Base-by-base conservation (phyloP, 2,797 vertebrate species). In the Semotilus atromaculatus region DNA sequence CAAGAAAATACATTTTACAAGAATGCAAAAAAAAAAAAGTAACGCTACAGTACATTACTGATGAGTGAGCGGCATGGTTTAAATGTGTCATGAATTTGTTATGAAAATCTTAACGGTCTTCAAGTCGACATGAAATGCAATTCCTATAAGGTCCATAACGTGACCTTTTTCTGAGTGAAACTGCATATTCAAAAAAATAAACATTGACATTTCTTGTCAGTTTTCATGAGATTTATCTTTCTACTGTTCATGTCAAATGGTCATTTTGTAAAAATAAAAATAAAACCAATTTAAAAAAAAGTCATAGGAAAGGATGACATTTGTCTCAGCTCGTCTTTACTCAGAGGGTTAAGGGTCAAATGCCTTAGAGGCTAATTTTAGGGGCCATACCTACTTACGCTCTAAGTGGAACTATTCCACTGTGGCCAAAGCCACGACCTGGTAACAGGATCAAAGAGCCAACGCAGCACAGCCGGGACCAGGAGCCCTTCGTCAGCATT, bases 281-380 rank as follows among this genome's bases (percentile, higher is more conserved):
- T n/a, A n/a, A n/a, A n/a, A n/a, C n/a, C n/a, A n/a, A n/a, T n/a
- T n/a, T n/a, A n/a, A n/a, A n/a, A n/a, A 31, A 31, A 31, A 26
- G 88, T 85, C 68, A 83, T 84, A 85, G 72, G 84, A 26, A 40
- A 81, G 85, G 82, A 60, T 89, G 89, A 90, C 88, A 87, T 81
- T 71, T 91, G 86, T 91, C 29, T 82, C 86, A 74, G 55, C 62
- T 85, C 29, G n/a, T 43, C 78, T 84, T 80, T 67, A 67, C 74
- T 77, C 64, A 64, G 55, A 36, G 83, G 89, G 93, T 93, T 91
- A 95, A 92, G 91, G 92, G 91, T 94, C 78, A 40, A 89, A 71
- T 58, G 92, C 92, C 92, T 93, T 92, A 91, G 89, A n/a, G 31
- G 91, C 93, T 95, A 94, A 94, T 91, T 94, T 94, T 94, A 95